Conservation (phyloP, 2,797 vertebrate species). For the Valencia hispanica region DNA sequence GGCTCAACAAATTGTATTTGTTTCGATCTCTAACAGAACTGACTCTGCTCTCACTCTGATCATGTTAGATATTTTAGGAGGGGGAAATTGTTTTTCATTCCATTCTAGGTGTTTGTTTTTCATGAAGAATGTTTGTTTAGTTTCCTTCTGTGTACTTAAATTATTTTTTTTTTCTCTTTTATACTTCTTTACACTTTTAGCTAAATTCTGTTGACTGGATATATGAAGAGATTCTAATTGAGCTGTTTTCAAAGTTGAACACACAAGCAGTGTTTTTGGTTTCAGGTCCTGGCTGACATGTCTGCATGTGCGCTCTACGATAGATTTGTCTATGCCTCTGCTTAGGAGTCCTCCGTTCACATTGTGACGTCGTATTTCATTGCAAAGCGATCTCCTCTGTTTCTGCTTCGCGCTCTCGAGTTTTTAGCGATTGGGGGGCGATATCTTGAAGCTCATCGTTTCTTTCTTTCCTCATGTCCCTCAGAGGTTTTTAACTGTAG, state of each 20-base stretch:
- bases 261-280: constrained; percentile 51
- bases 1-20: constrained; percentile 47
- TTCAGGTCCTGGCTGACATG: constrained; percentile 61
- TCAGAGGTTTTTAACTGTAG: constrained; percentile 67
- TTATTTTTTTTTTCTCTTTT: constrained; percentile 72
- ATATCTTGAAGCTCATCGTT: constrained; percentile 76
- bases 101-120: constrained; percentile 21
- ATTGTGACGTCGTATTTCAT: constrained; percentile 58
- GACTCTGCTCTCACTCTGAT: constrained; percentile 41
- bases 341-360: constrained; percentile 44
- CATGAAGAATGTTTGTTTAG: constrained; percentile 56
- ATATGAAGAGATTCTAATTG: constrained; percentile 46
- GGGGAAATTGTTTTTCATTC: constrained; percentile 52
- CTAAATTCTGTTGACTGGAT: constrained; percentile 52
- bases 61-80: constrained; percentile 52
- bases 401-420: constrained; percentile 28
- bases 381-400: constrained; percentile 27
- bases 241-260: constrained; percentile 52
- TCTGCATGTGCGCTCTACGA: constrained; percentile 75
- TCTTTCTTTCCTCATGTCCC: constrained; percentile 75
- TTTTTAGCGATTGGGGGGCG: constrained; percentile 73
- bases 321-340: constrained; percentile 36
- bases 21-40: constrained; percentile 53
- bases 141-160: constrained; percentile 62
- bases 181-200: constrained; percentile 75